phyloP scores from a whole-genome alignment of 2,888 invertebrate species.

The Osmoderma eremita region DNA sequence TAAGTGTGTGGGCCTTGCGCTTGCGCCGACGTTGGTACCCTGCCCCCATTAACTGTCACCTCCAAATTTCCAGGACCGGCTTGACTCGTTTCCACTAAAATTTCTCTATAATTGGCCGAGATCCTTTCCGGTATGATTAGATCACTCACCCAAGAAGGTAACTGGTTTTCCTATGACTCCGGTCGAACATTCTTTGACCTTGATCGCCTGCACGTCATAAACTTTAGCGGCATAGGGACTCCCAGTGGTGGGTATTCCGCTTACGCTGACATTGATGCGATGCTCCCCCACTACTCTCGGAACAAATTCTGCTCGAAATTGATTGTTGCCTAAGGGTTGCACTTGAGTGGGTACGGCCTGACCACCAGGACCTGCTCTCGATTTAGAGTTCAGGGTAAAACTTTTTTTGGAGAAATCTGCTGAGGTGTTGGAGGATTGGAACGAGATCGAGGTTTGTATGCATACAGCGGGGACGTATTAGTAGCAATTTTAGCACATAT shows the following conservation, averaged over 20 bases:
- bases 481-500: constrained; percentile 5
- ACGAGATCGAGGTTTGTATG: background rate
- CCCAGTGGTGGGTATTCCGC: constrained; percentile 84
- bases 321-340: constrained; percentile 82
- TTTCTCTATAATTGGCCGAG: background rate
- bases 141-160: constrained; percentile 81
- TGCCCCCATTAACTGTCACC: constrained; percentile 97
- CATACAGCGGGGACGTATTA: constrained; percentile 26
- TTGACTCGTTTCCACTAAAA: constrained; percentile 93
- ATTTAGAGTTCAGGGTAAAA: background rate
- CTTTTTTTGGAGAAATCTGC: constrained; percentile 2
- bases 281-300: constrained; percentile 93
- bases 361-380: constrained; percentile 84
- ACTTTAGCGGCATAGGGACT: constrained; percentile 96
- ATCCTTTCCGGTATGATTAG: background rate
- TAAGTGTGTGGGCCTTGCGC: constrained; percentile 96
- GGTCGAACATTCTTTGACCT: constrained; percentile 89
- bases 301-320: constrained; percentile 90
- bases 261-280: constrained; percentile 86
- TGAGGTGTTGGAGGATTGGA: constrained; percentile 11
- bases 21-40: constrained; percentile 96
- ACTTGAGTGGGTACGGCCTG: constrained; percentile 91
- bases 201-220: constrained; percentile 92
- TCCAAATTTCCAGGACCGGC: constrained; percentile 99
- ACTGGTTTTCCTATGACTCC: constrained; percentile 91